Conservation (phyloP, 92 coral and sea anemone genomes). For the Pocillopora grandis region DNA sequence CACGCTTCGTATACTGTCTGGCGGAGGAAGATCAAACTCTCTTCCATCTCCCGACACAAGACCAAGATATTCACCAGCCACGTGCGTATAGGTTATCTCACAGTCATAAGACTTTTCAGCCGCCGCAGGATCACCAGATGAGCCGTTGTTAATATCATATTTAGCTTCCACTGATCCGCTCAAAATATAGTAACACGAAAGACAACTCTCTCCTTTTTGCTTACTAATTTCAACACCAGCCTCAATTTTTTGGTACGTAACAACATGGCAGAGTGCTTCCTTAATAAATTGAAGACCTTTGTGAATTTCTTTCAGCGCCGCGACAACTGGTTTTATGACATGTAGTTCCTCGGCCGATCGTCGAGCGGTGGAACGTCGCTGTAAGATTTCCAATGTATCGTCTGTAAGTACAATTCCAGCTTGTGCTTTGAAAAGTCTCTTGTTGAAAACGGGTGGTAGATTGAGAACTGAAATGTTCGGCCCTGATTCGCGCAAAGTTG, state of each 20-base stretch:
- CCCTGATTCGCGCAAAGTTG: constrained; percentile 17
- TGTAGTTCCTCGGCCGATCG: constrained; percentile 71
- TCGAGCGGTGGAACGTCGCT: constrained; percentile 42
- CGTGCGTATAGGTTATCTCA: constrained; percentile 83
- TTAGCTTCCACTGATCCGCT: constrained; percentile 90
- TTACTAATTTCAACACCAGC: constrained; percentile 62
- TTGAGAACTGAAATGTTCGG: constrained; percentile 29
- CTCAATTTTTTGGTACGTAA: constrained; percentile 83
- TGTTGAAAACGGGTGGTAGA: constrained; percentile 92
- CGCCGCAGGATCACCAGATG: not conserved
- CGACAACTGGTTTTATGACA: constrained; percentile 75
- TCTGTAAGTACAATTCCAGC: constrained; percentile 92
- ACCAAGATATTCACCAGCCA: constrained; percentile 94
- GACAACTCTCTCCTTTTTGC: constrained; percentile 55
- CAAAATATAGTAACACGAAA: constrained; percentile 91
- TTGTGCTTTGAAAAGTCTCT: constrained; percentile 91
- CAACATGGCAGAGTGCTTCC: constrained; percentile 79
- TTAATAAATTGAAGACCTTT: constrained; percentile 83
- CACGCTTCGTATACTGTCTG: constrained; percentile 74
- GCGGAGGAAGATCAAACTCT: constrained; percentile 87
- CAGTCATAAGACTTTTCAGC: constrained; percentile 35
- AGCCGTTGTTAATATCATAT: constrained; percentile 67
- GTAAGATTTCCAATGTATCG: constrained; percentile 62
- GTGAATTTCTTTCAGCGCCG: constrained; percentile 87
- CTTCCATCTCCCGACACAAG: constrained; percentile 88